Evolutionary conservation across 2,888 invertebrate species (phyloP), one percentile per base, ranked within the genome.

Genomic region (Parnassius apollo): DNA sequence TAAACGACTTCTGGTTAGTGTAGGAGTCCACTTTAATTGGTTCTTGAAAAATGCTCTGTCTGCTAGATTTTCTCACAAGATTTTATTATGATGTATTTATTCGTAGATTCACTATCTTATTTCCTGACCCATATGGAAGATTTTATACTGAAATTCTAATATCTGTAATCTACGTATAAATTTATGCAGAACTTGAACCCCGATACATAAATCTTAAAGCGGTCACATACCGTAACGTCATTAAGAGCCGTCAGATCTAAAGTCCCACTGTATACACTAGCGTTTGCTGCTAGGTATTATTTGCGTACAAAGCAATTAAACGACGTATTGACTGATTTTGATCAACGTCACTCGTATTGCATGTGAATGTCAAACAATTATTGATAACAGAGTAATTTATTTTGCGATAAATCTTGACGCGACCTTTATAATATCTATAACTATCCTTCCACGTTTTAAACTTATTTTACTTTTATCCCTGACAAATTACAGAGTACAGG

Each of bases 401-500:
- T 64, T 13, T 54, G 35, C 56, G 42, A 45, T 51, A 55, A 59
- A 55, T 64, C 54, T 56, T 56, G 57, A 59, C 57, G 46, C 48
- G 56, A 54, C 56, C 50, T 35, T 18, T 59, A 51, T 55, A 65
- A 62, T 67, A 68, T 66, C 66, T 64, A 65, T 64, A 68, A 64
- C 59, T 67, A 67, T 69, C 69, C 71, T 70, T 67, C 63, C 64
- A 65, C 68, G 70, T 58, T 73, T 68, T 71, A 68, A 65, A 67
- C 72, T 74, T 73, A 8, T 72, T 69, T 79, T 77, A 35, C 80
- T 78, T 79, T 75, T 72, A 77, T 80, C 75, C 75, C 79, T 80
- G 66, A 85, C 81, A 88, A 88, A 89, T 88, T 86, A 86, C 83
- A 80, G 81, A 81, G 80, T 80, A 80, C 78, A 75, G 81, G 77